Conservation (phyloP, 2,888 invertebrate species). For the Dryococelus australis region DNA sequence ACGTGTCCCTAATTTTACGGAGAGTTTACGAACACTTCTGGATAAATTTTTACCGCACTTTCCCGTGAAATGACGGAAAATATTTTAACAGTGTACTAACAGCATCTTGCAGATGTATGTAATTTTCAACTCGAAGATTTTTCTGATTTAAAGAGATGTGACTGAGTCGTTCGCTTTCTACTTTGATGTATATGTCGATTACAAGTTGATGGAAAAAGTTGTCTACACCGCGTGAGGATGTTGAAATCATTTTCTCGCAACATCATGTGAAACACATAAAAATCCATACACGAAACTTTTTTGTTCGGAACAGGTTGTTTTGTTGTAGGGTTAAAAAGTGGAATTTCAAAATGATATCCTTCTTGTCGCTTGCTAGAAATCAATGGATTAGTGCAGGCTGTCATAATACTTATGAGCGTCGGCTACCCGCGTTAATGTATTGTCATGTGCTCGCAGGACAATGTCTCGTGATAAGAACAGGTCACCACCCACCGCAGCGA, state of each 20-base stretch:
- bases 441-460: slow-evolving; percentile 48
- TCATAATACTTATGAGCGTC: slow-evolving; percentile 54
- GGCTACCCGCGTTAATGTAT: slow-evolving; percentile 48
- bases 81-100: too few relatives aligned
- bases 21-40: too few relatives aligned
- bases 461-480: slow-evolving; percentile 50
- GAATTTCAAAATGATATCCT: slow-evolving; percentile 19
- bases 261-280: background rate
- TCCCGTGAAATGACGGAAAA: too few relatives aligned
- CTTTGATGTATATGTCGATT: slow-evolving; percentile 28
- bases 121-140: slow-evolving; percentile 49
- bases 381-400: slow-evolving; percentile 49
- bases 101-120: slow-evolving; percentile 54
- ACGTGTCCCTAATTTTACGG: too few relatives aligned
- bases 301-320: slow-evolving; percentile 17
- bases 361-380: background rate
- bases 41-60: too few relatives aligned
- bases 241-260: background rate
- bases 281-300: background rate
- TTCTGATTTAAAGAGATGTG: slow-evolving; percentile 53
- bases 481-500: too few relatives aligned
- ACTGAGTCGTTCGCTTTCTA: slow-evolving; percentile 52
- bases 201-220: background rate
- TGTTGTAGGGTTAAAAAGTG: background rate
- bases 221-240: background rate